Evolutionary conservation across 2,888 invertebrate genomes (phyloP), one percentile per base, ranked within the genome.

Genomic region (Prionchulus punctatus): DNA sequence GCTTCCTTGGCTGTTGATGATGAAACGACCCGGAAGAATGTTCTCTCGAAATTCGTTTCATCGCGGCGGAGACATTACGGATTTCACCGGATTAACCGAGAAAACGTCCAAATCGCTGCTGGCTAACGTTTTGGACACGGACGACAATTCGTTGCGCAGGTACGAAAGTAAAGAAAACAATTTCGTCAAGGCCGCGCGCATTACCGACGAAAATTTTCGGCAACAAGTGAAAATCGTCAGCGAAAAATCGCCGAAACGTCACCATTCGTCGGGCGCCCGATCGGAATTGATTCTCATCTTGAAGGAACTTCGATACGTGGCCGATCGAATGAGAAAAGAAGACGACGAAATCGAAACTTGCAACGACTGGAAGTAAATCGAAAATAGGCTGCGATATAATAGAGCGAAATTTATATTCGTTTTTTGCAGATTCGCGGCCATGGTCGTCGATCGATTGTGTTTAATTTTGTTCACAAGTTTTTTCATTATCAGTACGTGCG

Each of bases 381-480:
- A n/a, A n/a, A n/a, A n/a, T n/a, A n/a, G n/a, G n/a, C n/a, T n/a
- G n/a, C n/a, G n/a, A n/a, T n/a, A n/a, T n/a, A n/a, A n/a, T n/a
- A n/a, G n/a, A n/a, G n/a, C n/a, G n/a, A n/a, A n/a, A n/a, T n/a
- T n/a, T n/a, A n/a, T n/a, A n/a, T n/a, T n/a, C n/a, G n/a, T n/a
- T n/a, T n/a, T n/a, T 43, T 53, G 53, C 42, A 43, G 25, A 12
- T 53, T 53, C 25, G 54, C 54, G 3, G 54, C 48, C 7, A 54
- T 54, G 54, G 47, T 49, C 21, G 54, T 54, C 27, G 54, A 54
- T 54, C 54, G 54, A 7, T 47, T 54, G 2, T 54, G 54, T 49
- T 25, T 54, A 47, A 25, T 54, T 26, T 7, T 43, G 3, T 54
- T 54, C 43, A 49, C 54, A 3, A 23, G 26, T 43, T 54, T 54